Evolutionary conservation across 1,140 invertebrate genomes (phyloP).

Genomic region (Stenopsyche tienmushanensis): DNA sequence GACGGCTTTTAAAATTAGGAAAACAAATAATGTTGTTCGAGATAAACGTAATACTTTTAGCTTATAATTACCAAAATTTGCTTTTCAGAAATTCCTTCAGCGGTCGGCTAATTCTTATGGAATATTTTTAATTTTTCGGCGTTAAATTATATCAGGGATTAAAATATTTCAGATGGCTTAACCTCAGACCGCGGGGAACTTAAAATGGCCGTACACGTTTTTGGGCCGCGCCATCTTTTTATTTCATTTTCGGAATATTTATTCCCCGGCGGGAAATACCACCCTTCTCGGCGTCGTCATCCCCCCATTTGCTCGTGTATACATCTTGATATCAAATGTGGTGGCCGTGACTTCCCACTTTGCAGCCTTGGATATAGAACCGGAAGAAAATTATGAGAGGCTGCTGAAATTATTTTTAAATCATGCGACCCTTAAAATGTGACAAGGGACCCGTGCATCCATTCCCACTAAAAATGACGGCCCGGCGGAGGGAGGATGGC

Average conservation of each 20-base stretch:
- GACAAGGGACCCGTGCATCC: conserved; percentile 7
- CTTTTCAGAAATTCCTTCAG: too few species aligned
- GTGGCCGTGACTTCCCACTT: conserved; percentile 8
- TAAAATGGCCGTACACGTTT: conserved; percentile 17
- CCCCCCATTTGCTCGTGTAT: not conserved
- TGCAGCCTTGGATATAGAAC: not conserved
- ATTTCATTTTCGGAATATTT: conserved; percentile 24
- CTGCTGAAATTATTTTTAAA: conserved; percentile 13
- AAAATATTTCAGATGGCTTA: too few species aligned
- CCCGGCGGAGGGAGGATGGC: conserved; percentile 2
- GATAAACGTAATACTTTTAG: too few species aligned
- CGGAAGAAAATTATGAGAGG: conserved; percentile 10
- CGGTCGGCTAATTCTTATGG: not conserved
- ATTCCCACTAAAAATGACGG: not conserved
- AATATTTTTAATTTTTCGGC: not conserved
- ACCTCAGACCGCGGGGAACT: not conserved
- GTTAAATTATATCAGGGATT: too few species aligned
- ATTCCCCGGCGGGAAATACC: conserved; percentile 13
- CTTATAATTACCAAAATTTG: too few species aligned
- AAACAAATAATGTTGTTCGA: too few species aligned
- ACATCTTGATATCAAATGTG: conserved; percentile 1
- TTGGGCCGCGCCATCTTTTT: not conserved
- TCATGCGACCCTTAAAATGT: conserved; percentile 9
- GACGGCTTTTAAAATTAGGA: too few species aligned
- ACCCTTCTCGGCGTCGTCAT: not conserved